Base-by-base conservation (phyloP, 1,140 invertebrate genomes). In the Bombus sylvicola region DNA sequence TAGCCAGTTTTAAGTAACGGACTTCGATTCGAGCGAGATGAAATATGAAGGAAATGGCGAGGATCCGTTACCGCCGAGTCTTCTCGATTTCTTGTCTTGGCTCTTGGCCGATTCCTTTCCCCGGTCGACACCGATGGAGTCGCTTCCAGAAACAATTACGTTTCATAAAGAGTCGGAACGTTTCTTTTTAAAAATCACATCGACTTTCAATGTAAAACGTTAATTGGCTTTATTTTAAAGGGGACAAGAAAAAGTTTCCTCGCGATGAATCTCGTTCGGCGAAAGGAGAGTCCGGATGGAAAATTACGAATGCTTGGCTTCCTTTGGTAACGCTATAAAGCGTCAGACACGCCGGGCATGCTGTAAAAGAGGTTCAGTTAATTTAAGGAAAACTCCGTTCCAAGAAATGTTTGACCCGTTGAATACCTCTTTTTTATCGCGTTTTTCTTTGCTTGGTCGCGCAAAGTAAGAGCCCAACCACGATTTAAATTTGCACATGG, bases 1-100 rank as follows among this genome's bases (percentile, higher is more conserved):
- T 25, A n/a, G 39, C 43, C 39, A 47, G 78, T 75, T 81, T 85
- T 75, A 85, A 85, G 79, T 85, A 85, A 81, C 81, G 71, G 62
- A 31, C 71, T 75, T 81, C 69, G 74, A 81, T 85, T 85, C 75
- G 31, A 85, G 22, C 31, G 59, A 53, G 57, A 80, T 64, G 57
- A 64, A 85, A 85, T 71, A 71, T 85, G 41, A 66, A 64, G 68
- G 22, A 69, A 72, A 80, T 47, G 68, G 83, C 34, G 68, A 68
- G 39, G n/a, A 80, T 80, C 57, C 78, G 53, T 85, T 79, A 64
- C 64, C 22, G 22, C 6, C 15, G n/a, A 18, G 39, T 31, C 25
- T 28, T n/a, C 28, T 43, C 41, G 37, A 59, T 76, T 76, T 53
- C 59, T 77, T n/a, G 18, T 25, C 72, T 1, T 8, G 12, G 22